These are phyloP conservation scores for Protonibea diacanthus DNA, from an alignment of 2,797 vertebrate genomes.

Conservation along the genomic window DNA sequence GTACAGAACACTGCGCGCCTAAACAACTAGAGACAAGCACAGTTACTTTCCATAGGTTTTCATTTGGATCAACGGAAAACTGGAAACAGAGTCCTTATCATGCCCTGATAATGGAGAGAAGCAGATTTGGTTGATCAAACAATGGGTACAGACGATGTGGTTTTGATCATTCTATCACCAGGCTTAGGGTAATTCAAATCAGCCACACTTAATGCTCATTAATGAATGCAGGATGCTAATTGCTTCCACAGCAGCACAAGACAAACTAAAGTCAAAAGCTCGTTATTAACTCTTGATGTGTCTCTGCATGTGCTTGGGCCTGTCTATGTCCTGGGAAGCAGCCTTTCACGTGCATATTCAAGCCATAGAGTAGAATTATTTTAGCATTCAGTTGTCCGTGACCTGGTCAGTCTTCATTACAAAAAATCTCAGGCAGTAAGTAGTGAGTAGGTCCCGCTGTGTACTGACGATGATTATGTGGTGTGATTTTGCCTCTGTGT, in stretches of 20 bases:
- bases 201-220: not conserved
- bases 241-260: not conserved
- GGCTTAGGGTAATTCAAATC: not conserved
- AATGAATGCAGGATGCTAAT: conserved; percentile 3
- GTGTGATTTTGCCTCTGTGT: too few relatives aligned
- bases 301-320: not conserved
- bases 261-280: not conserved
- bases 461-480: too few relatives aligned
- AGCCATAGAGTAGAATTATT: not conserved
- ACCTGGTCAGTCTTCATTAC: too few relatives aligned
- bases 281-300: not conserved
- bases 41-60: not conserved
- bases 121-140: too few relatives aligned
- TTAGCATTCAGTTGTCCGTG: too few relatives aligned
- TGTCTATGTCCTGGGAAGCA: not conserved
- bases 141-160: not conserved
- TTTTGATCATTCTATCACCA: not conserved
- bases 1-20: not conserved
- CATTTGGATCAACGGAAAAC: too few relatives aligned
- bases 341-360: not conserved
- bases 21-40: not conserved
- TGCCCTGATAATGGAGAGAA: too few relatives aligned
- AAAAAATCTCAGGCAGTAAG: too few relatives aligned
- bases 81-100: too few relatives aligned
- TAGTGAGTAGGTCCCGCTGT: too few relatives aligned